Base-by-base conservation (phyloP, 1,140 invertebrate species). In the Rhopalosiphum maidis region DNA sequence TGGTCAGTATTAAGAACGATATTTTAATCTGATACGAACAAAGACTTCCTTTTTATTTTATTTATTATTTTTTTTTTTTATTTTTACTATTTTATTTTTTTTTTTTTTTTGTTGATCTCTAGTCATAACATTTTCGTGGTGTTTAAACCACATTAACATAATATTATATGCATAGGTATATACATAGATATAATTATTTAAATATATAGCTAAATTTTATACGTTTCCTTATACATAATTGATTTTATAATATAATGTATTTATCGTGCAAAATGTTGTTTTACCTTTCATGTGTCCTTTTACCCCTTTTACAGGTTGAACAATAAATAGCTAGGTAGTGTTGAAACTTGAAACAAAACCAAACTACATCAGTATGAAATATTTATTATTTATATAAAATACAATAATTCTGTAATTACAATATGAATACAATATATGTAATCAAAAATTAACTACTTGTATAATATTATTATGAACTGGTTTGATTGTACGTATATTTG, bases 21-120 rank as follows among this genome's bases (percentile, higher is more conserved):
- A 90, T 60, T 68, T 90, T 68, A 68, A 90, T 90, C 89, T 90
- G 89, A 90, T 90, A 90, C 5, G 89, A 90, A 90, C 89, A 90
- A 90, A 90, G 89, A 90, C 89, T 90, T 90, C 89, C 54, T 68
- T 90, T 90, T 90, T 68, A 90, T 60, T 68, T 43, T 30, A 90
- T 60, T 60, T 55, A 89, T 46, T 89, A 55, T 51, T 89, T 48
- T 60, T n/a, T n/a, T 21, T 23, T 41, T 55, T 25, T 41, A 35
- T 23, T 55, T 37, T 54, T 37, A 30, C 30, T 88, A 88, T 51
- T 46, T 11, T 43, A 25, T 85, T 86, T n/a, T 46, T 51, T 88
- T 88, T 89, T 89, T 55, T 55, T 90, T 90, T 90, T 68, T 90
- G 41, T 60, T 68, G 89, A 90, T 90, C 89, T 90, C 89, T 90